These are phyloP conservation scores for Sphyrna mokarran DNA, from an alignment of 2,113 vertebrate genomes.

Conservation along the genomic window DNA sequence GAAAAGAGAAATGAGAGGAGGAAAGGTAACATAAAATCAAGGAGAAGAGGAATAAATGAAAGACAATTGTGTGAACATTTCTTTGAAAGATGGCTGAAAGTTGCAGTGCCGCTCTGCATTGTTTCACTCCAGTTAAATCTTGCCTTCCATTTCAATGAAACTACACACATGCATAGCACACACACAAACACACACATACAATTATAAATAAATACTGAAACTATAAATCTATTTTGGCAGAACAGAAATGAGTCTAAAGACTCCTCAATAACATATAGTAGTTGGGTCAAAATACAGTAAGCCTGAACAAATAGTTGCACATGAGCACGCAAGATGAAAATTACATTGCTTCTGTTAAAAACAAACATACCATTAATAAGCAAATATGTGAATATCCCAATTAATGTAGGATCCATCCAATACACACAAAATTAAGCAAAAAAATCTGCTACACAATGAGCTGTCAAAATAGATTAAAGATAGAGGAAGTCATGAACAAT, in stretches of 20 bases:
- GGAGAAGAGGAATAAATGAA: not conserved
- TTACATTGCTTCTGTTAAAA: not conserved
- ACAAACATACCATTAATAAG: not conserved
- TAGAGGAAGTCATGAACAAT: not conserved
- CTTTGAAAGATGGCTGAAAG: not conserved
- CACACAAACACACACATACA: not conserved
- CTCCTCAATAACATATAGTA: not conserved
- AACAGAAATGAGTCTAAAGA: conserved; percentile 6
- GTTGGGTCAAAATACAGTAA: not conserved
- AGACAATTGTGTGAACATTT: not conserved
- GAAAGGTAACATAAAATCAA: not conserved
- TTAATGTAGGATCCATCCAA: not conserved
- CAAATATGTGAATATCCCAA: not conserved
- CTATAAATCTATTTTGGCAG: not conserved
- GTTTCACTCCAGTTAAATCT: not conserved
- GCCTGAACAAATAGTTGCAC: not conserved
- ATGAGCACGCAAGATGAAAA: not conserved
- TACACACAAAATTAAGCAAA: not conserved
- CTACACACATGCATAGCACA: not conserved
- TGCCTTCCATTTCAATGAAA: not conserved
- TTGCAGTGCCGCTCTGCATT: not conserved
- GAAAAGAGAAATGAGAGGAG: not conserved
- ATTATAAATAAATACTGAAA: not conserved
- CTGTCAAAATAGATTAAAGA: conserved; percentile 1
- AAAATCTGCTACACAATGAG: not conserved